Base-by-base conservation (phyloP, 2,797 vertebrate species). In the Spondyliosoma cantharus region DNA sequence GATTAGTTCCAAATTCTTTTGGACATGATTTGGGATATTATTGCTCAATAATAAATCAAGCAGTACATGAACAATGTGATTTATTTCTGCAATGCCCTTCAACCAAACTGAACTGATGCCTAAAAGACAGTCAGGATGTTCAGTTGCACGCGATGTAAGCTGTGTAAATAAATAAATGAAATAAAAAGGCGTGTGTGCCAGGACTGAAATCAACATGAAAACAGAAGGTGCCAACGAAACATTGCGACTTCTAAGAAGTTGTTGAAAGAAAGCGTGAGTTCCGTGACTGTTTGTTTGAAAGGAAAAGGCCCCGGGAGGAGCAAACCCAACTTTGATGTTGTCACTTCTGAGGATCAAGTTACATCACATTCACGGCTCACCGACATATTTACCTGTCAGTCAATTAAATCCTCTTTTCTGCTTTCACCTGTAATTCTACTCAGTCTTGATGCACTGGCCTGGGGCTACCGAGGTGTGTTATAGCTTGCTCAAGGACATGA, bases 341-440 rank as follows among this genome's bases (percentile, higher is more conserved):
- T 85, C 78, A 87, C 80, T 25, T 84, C 53, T 5, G 59, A 70
- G 64, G 81, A 71, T 89, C 24, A 73, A 60, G 86, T 91, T 85
- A 80, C 90, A 71, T 80, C 86, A 80, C n/a, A 2, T 84, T 48
- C 84, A 61, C 22, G 83, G 63, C 70, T 84, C 52, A 60, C 70
- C 12, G 8, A 79, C 78, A 71, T 80, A 78, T 56, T 88, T 22
- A n/a, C 22, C 58, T 90, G 80, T 89, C 91, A 90, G 50, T 87
- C 85, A 84, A 0, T 37, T 27, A 76, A 63, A 81, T 9, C 46
- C 78, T 85, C 56, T 82, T 86, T 85, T 46, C 25, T 52, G 56
- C 81, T 81, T 80, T 91, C 86, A 84, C 64, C 25, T 17, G 42
- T 9, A 59, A 67, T 59, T 79, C 67, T 73, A 3, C 49, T 46